Evolutionary conservation across 2,113 vertebrate genomes (phyloP).

Genomic region (Lagopus muta): DNA sequence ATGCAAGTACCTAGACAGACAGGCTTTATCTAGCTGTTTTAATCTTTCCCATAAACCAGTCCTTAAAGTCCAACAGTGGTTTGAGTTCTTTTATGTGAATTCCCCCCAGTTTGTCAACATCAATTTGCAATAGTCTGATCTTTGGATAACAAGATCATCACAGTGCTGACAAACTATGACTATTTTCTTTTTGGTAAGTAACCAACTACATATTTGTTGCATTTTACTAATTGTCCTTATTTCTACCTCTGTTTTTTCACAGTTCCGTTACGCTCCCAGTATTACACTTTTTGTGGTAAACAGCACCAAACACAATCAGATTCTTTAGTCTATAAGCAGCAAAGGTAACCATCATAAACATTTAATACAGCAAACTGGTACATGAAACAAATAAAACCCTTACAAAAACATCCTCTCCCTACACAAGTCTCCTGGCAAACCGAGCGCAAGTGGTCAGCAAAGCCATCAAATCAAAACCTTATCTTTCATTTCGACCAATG

Average conservation of each 20-base stretch:
- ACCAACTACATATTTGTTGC: not conserved
- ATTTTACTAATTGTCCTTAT: not conserved
- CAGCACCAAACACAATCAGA: not conserved
- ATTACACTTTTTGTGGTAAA: not conserved
- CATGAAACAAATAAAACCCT: not conserved
- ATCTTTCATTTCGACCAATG: not conserved
- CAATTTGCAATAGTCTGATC: not conserved
- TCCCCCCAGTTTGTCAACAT: not conserved
- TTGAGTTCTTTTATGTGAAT: not conserved
- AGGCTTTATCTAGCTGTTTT: slow-evolving; percentile 2
- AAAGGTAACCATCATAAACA: not conserved
- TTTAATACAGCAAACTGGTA: not conserved
- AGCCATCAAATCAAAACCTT: not conserved
- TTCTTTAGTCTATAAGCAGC: not conserved
- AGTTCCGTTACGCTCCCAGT: not conserved
- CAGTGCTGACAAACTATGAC: not conserved
- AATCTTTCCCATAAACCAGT: slow-evolving; percentile 13
- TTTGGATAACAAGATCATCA: not conserved
- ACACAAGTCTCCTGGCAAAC: not conserved
- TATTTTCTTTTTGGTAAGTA: not conserved
- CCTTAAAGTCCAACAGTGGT: not conserved
- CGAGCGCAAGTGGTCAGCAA: not conserved
- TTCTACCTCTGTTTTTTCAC: not conserved
- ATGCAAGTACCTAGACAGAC: not conserved
- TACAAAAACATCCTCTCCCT: not conserved